Evolutionary conservation across 2,113 vertebrate species (phyloP).

Genomic region (Sylvicapra grimmia): DNA sequence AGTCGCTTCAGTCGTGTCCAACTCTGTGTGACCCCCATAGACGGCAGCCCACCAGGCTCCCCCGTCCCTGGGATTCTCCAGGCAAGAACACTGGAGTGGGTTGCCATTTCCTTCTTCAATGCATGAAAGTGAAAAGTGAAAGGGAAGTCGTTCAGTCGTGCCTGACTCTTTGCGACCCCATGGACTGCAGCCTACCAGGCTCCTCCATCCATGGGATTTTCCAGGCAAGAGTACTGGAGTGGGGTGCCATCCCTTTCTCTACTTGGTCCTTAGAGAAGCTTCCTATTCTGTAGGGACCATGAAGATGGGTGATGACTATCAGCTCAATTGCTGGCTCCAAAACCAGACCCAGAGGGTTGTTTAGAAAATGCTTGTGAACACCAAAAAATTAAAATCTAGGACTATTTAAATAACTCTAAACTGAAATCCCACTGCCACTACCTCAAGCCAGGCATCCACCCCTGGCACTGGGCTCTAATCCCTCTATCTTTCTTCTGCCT

Average conservation of each 20-base stretch:
- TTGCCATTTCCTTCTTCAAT: too few species aligned
- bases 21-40: too few species aligned
- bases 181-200: too few species aligned
- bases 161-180: fast-evolving
- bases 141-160: too few species aligned
- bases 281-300: background rate
- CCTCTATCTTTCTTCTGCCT: background rate
- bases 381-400: background rate
- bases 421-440: background rate
- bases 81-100: too few species aligned
- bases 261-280: background rate
- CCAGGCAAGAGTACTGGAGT: too few species aligned
- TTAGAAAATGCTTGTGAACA: background rate
- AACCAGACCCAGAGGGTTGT: background rate
- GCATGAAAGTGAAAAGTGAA: too few species aligned
- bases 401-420: background rate
- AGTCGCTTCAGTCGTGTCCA: too few species aligned
- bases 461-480: background rate
- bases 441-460: background rate
- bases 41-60: too few species aligned
- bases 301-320: background rate
- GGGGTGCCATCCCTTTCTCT: too few species aligned
- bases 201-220: too few species aligned
- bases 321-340: background rate
- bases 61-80: too few species aligned